Evolutionary conservation across 37 sponge, comb jelly and placozoan genomes (phyloP), one percentile per base, ranked within the genome.

Genomic region (Beroe ovata): DNA sequence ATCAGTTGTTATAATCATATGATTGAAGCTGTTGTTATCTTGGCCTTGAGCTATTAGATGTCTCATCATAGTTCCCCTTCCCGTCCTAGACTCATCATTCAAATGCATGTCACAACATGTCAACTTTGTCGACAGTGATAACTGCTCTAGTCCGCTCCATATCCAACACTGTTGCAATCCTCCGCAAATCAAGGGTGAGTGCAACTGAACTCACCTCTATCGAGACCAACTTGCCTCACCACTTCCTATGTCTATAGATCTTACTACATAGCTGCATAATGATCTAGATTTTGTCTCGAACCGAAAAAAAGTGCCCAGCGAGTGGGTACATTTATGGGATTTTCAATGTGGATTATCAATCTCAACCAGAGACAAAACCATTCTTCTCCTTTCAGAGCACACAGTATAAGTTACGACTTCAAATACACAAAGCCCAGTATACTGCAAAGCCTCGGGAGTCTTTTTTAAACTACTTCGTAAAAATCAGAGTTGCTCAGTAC

Each of bases 401-500:
- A 1, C 84, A 77, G 84, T 77, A 77, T 29, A 77, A 77, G 54
- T 23, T 77, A n/a, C 41, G 84, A 40, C 84, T 77, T 0, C 54
- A 42, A 21, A 77, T 77, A 11, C 19, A 42, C 54, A 77, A 42
- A 40, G 42, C 38, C 54, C 84, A 77, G 22, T 42, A 77, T 25
- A 22, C 84, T 2, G 84, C 33, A 0, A 77, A 77, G 41, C 84
- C 84, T 0, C 42, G 84, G 28, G 84, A 77, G n/a, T 42, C 84
- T 42, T 77, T 32, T 25, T 54, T 77, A 1, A 77, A 77, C 47
- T 77, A 42, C 54, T 11, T 77, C 3, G 84, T 77, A 25, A 77
- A 77, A 35, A 77, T 77, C 22, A 39, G 84, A 23, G 84, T 77
- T 23, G 84, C 84, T 14, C 84, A 77, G 54, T 77, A 77, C 84